Evolutionary conservation across 2,113 vertebrate species (phyloP).

Genomic region (Todiramphus saurophagus): DNA sequence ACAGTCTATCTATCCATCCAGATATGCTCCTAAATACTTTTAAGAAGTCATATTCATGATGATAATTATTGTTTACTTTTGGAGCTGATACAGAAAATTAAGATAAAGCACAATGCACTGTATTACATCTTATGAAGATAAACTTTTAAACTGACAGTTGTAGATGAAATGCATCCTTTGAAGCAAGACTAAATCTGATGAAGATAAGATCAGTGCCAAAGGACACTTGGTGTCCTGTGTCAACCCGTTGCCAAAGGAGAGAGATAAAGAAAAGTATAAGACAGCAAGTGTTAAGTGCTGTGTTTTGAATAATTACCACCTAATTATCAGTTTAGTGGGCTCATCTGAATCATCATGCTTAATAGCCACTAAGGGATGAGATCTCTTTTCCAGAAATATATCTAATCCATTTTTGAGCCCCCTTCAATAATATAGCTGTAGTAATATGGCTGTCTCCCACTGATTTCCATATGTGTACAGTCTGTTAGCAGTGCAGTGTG

Average conservation of each 20-base stretch:
- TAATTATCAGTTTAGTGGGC: background rate
- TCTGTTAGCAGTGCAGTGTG: background rate
- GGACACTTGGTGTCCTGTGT: background rate
- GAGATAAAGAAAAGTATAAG: background rate
- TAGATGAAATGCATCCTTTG: background rate
- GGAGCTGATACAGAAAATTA: background rate
- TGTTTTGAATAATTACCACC: background rate
- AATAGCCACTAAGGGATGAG: background rate
- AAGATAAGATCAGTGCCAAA: background rate
- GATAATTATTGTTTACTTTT: background rate
- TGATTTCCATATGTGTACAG: background rate
- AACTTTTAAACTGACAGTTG: background rate
- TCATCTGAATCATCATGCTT: background rate
- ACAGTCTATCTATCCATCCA: no score
- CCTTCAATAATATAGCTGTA: background rate
- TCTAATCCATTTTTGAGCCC: background rate
- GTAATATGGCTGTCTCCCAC: background rate
- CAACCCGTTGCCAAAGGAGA: background rate
- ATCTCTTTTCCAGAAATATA: background rate
- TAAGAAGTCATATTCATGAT: background rate
- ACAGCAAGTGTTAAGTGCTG: background rate
- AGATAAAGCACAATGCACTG: background rate
- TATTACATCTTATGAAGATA: background rate
- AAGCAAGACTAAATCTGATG: background rate
- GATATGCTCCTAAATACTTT: background rate